Evolutionary conservation across 2,888 invertebrate species (phyloP).

Genomic region (Cryptops parisi): DNA sequence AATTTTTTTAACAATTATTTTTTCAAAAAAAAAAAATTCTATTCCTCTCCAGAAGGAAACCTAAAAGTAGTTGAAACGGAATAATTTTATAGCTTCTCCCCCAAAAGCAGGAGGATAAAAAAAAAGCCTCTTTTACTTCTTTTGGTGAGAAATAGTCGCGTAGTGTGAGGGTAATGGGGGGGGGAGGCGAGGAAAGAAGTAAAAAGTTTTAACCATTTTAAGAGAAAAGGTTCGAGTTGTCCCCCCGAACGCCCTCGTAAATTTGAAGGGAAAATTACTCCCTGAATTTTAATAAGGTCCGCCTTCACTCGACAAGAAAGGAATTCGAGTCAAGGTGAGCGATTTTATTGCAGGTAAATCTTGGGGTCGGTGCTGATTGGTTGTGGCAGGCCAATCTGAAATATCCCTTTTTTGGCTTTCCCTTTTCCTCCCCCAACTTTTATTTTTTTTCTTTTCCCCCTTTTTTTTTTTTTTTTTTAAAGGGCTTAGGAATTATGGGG

Average conservation of each 20-base stretch:
- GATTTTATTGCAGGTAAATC: conserved; percentile 16
- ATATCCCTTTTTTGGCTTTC: conserved; percentile 4
- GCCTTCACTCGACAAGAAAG: neutral
- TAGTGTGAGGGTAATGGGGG: neutral
- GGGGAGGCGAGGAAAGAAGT: neutral
- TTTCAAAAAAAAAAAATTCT: too few relatives aligned
- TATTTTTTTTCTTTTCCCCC: neutral
- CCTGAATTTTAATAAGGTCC: neutral
- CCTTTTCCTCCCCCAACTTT: neutral
- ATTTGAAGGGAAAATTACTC: neutral
- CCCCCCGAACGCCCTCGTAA: neutral
- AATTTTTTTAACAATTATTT: too few relatives aligned
- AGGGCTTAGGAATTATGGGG: too few relatives aligned
- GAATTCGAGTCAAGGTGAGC: neutral
- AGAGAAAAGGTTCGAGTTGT: too few relatives aligned
- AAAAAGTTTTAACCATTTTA: too few relatives aligned
- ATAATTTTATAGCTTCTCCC: too few relatives aligned
- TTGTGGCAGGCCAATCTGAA: conserved; percentile 16
- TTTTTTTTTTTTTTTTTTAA: too few relatives aligned
- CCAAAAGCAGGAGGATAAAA: too few relatives aligned
- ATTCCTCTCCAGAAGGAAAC: too few relatives aligned
- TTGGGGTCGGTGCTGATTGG: conserved; percentile 13
- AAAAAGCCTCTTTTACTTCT: too few relatives aligned
- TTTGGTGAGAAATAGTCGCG: too few relatives aligned
- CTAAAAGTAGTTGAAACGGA: too few relatives aligned